Conservation (phyloP, 2,888 invertebrate genomes). For the Acrocera orbiculus region DNA sequence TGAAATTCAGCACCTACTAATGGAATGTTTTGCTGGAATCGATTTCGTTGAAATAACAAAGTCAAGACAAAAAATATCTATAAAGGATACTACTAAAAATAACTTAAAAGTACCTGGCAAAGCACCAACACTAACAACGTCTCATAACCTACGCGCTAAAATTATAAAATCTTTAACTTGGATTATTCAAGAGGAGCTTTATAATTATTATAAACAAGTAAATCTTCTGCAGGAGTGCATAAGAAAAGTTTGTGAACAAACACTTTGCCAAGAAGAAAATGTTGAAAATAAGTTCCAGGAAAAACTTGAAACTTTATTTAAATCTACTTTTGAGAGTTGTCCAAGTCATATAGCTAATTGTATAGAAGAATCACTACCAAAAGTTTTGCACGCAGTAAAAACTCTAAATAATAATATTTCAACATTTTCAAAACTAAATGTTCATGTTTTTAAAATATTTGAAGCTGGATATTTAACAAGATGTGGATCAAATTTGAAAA, state of each 20-base stretch:
- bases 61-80: constrained; percentile 29
- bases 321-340: constrained; percentile 26
- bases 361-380: constrained; percentile 28
- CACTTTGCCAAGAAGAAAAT: too few relatives aligned
- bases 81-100: constrained; percentile 14
- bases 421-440: constrained; percentile 25
- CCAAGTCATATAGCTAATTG: constrained; percentile 26
- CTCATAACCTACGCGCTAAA: constrained; percentile 37
- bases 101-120: constrained; percentile 33
- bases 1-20: constrained; percentile 27
- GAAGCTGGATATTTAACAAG: constrained; percentile 29
- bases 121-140: constrained; percentile 36
- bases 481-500: constrained; percentile 27
- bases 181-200: constrained; percentile 59
- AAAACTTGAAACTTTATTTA: constrained; percentile 31
- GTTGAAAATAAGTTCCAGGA: constrained; percentile 26
- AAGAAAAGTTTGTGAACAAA: constrained; percentile 22
- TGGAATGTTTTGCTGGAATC: constrained; percentile 29
- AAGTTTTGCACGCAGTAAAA: constrained; percentile 22
- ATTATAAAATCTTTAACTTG: constrained; percentile 83
- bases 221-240: constrained; percentile 26
- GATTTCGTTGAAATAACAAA: constrained; percentile 34
- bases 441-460: constrained; percentile 23
- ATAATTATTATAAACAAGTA: constrained; percentile 48
- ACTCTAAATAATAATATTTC: constrained; percentile 22